Evolutionary conservation across 2,888 invertebrate species (phyloP).

Genomic region (Sinopyrophorus schimmeli): DNA sequence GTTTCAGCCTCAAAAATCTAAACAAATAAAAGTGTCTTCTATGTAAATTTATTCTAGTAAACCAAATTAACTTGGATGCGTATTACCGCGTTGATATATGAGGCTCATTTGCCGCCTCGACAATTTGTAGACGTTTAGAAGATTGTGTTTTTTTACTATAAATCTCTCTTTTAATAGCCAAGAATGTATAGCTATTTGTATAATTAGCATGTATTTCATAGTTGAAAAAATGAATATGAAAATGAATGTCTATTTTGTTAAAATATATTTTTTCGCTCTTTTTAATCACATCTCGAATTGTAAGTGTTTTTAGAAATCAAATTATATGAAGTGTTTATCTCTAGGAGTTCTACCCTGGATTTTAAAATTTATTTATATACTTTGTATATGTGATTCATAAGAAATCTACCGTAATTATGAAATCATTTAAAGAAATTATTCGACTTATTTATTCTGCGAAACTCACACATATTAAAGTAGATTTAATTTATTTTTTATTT

Average conservation of each 20-base stretch:
- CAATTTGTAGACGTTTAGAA: slow-evolving; percentile 58
- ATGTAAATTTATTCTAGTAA: slow-evolving; percentile 49
- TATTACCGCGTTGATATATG: slow-evolving; percentile 54
- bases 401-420: too few species aligned
- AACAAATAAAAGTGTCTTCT: slow-evolving; percentile 51
- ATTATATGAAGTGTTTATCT: too few species aligned
- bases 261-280: neutral
- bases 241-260: neutral
- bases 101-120: slow-evolving; percentile 55
- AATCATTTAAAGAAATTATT: too few species aligned
- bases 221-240: neutral
- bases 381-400: too few species aligned
- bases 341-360: too few species aligned
- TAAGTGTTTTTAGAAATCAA: too few species aligned
- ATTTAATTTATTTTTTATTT: too few species aligned
- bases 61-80: slow-evolving; percentile 50
- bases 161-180: slow-evolving; percentile 56
- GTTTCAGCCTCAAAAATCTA: slow-evolving; percentile 39
- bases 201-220: slow-evolving; percentile 15
- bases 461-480: too few species aligned
- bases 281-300: too few species aligned
- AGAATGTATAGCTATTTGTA: slow-evolving; percentile 31
- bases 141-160: slow-evolving; percentile 52
- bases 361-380: too few species aligned
- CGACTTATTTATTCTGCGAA: too few species aligned